A percentile compares a stretch with the other conserved stretches of the same genome.
Evolutionary conservation across 2,888 invertebrate species (phyloP).

Genomic region (Campoletis raptor): DNA sequence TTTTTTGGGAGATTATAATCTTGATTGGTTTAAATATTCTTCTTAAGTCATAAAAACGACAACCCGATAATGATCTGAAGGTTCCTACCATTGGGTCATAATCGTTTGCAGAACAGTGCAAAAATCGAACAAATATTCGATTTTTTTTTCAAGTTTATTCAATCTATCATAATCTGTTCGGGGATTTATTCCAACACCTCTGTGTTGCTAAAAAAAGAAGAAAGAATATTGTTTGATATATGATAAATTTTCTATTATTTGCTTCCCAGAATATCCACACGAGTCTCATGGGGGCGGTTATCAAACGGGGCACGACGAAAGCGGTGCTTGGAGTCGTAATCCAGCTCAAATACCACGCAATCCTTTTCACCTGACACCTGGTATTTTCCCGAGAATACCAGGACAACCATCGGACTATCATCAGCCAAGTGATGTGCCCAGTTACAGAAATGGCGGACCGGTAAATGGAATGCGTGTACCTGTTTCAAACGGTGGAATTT

Average conservation of each 20-base stretch:
- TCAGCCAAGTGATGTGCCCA: constrained; percentile 74
- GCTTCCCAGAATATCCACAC: constrained; percentile 67
- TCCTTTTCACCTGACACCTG: constrained; percentile 73
- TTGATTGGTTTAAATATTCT: neutral
- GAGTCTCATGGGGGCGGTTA: constrained; percentile 68
- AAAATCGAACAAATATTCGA: too few species aligned
- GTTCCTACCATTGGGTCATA: neutral
- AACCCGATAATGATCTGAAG: neutral
- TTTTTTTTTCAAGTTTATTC: neutral
- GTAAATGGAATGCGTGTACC: constrained; percentile 74
- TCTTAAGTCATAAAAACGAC: neutral
- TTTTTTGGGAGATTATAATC: neutral
- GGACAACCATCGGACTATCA: constrained; percentile 71
- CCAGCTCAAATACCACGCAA: constrained; percentile 64
- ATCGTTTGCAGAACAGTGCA: too few species aligned
- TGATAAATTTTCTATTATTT: neutral
- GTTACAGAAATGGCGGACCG: constrained; percentile 77
- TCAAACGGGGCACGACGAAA: constrained; percentile 57
- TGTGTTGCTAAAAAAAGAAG: neutral
- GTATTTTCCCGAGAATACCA: constrained; percentile 72
- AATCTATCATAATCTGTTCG: neutral
- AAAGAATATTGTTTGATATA: neutral
- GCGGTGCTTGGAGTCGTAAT: constrained; percentile 65
- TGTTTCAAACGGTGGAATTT: constrained; percentile 70
- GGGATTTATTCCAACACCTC: neutral